These are phyloP conservation scores for Tetramorium simillimum DNA, from an alignment of 1,140 invertebrate genomes.

Conservation along the genomic window DNA sequence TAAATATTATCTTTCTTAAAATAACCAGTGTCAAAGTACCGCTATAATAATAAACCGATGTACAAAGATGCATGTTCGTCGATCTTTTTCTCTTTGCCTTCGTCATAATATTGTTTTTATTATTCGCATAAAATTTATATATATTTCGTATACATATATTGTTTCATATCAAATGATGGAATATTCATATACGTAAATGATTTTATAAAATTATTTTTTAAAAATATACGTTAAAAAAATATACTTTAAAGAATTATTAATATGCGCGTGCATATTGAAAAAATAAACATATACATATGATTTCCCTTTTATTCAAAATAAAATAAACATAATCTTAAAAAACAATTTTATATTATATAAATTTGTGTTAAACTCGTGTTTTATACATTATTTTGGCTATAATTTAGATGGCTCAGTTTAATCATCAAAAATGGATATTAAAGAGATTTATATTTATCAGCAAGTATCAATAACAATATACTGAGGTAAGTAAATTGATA, in stretches of 20 bases:
- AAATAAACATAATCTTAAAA: neutral
- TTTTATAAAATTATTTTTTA: neutral
- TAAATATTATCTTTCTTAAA: constrained; percentile 85
- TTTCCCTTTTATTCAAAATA: neutral
- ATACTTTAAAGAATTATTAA: neutral
- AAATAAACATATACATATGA: neutral
- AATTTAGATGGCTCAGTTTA: neutral
- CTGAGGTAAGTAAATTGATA: constrained; percentile 43
- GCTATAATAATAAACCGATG: constrained; percentile 84
- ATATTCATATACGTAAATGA: constrained; percentile 18
- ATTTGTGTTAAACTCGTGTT: neutral
- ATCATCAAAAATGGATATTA: neutral
- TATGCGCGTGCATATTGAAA: neutral
- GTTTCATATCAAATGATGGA: neutral
- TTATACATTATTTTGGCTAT: neutral
- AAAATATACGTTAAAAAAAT: neutral
- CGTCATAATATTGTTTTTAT: constrained; percentile 42
- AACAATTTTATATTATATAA: neutral
- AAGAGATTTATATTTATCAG: neutral
- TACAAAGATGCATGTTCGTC: constrained; percentile 81
- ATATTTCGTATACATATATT: neutral
- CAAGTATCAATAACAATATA: neutral
- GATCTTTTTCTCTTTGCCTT: constrained; percentile 51
- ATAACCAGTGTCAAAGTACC: constrained; percentile 84
- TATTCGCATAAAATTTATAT: constrained; percentile 17